Evolutionary conservation across 2,797 vertebrate genomes (phyloP).

Genomic region (Salmo trutta): DNA sequence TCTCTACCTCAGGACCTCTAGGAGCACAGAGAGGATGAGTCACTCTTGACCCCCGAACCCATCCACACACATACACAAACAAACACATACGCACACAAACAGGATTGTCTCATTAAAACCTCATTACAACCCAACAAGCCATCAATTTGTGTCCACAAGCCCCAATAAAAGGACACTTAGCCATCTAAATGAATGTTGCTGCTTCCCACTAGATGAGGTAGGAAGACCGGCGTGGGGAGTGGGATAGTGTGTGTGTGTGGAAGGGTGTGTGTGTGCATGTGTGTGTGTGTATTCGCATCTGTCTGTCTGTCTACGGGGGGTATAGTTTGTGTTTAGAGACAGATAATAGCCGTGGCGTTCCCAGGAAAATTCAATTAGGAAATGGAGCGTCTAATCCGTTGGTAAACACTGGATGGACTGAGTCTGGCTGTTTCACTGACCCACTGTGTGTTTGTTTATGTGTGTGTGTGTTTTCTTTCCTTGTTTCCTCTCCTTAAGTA

Average conservation of each 20-base stretch:
- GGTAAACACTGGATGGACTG: conserved; percentile 35
- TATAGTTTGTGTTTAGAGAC: conserved; percentile 30
- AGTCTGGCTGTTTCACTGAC: conserved; percentile 16
- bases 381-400: conserved; percentile 42
- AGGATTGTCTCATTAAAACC: conserved; percentile 31
- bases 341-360: conserved; percentile 33
- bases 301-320: conserved; percentile 2
- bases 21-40: background rate
- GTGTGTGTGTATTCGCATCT: background rate
- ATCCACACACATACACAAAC: background rate
- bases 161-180: conserved; percentile 31
- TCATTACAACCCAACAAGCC: conserved; percentile 19
- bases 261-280: no score
- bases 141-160: conserved; percentile 26
- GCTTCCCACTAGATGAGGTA: conserved; percentile 2
- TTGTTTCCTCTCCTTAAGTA: background rate
- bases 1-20: background rate
- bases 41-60: background rate
- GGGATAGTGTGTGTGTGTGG: no score
- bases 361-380: conserved; percentile 43
- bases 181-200: conserved; percentile 30
- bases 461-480: background rate
- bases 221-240: background rate
- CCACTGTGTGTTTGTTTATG: background rate
- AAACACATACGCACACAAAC: background rate